These are phyloP conservation scores for Aix galericulata DNA, from an alignment of 2,113 vertebrate species.

Conservation along the genomic window DNA sequence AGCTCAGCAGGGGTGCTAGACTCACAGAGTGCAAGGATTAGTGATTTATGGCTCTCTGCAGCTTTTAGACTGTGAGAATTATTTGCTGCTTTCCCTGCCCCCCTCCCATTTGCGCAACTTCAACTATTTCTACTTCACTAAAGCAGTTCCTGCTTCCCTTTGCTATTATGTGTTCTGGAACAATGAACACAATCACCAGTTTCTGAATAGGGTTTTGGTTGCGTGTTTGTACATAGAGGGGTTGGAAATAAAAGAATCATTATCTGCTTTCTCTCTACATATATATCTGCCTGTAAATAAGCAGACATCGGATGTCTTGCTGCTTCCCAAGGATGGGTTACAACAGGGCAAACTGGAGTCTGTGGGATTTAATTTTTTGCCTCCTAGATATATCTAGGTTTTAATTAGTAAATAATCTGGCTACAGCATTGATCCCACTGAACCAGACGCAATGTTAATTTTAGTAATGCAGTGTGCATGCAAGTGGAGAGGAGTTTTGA, in stretches of 20 bases:
- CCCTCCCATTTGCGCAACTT: constrained; percentile 2
- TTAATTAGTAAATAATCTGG: constrained; percentile 26
- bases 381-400: background rate
- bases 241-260: background rate
- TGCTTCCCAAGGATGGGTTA: background rate
- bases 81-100: background rate
- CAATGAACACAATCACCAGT: constrained; percentile 25
- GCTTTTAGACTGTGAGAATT: background rate
- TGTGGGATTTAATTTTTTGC: background rate
- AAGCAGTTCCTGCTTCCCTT: background rate
- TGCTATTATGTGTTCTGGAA: constrained; percentile 53
- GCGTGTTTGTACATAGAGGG: constrained; percentile 9
- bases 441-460: constrained; percentile 5
- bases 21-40: background rate
- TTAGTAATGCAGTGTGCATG: background rate
- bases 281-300: background rate
- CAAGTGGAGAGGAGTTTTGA: background rate
- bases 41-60: background rate
- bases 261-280: background rate
- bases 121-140: background rate
- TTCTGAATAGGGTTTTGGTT: constrained; percentile 16
- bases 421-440: background rate
- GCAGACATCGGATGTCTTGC: background rate
- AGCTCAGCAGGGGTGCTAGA: background rate
- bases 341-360: background rate